Evolutionary conservation across 2,113 vertebrate species (phyloP), one percentile per base, ranked within the genome.

Genomic region (Hippopotamus amphibius): DNA sequence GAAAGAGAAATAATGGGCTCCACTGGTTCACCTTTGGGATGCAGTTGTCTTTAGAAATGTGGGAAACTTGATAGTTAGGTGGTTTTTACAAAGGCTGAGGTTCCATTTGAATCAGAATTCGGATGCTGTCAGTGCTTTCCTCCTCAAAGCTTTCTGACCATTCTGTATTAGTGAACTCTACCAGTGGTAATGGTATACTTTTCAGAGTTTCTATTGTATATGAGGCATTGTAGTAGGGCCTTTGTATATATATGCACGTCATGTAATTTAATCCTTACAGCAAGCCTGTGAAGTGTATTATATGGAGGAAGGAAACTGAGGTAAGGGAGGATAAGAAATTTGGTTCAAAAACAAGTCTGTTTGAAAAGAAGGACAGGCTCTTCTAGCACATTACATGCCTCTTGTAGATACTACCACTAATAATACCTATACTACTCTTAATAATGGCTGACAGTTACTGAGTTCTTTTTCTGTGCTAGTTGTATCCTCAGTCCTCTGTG

Each of bases 51-150:
- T 95, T 28, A 88, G 41, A 93, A 77, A 77, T 61, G 21, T 72
- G 37, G 82, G 55, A 53, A 86, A 30, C 17, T 76, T 91, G 76
- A 48, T 53, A 41, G 46, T 53, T 90, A n/a, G 5, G 26, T 82
- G 53, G 15, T 88, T 93, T 96, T 85, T 90, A 53, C 55, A 50
- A 28, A 63, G 68, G 37, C 5, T 85, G 72, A 88, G 48, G 28
- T 91, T 94, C 28, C 19, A 55, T 66, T 92, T 86, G 59, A 93
- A 59, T 68, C 24, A 50, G 93, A 85, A 95, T 15, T 81, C 86
- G 72, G 53, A 30, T 74, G 33, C 30, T 63, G 24, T 90, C 33
- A 8, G 12, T 33, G 13, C 6, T 69, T 95, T 89, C 57, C 43
- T 89, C 41, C 57, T 92, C 69, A 81, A 83, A 92, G 65, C 81